Percentiles rank a stretch among this genome's conserved stretches.
These are phyloP conservation scores for Gryon sp. DNA, from an alignment of 1,140 invertebrate genomes.

Conservation along the genomic window DNA sequence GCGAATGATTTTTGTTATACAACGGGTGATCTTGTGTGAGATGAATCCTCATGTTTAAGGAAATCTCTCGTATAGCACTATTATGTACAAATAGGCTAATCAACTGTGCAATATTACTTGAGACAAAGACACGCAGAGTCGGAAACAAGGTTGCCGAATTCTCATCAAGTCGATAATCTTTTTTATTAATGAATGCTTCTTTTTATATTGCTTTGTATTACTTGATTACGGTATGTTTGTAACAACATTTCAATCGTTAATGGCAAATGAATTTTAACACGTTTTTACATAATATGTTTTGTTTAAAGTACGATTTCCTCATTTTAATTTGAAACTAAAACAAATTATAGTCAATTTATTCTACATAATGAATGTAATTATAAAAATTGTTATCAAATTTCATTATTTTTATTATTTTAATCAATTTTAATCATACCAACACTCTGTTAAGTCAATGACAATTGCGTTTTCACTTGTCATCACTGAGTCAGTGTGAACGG, in stretches of 20 bases:
- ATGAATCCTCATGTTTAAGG: conserved; percentile 29
- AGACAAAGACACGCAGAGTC: conserved; percentile 26
- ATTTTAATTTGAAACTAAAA: too few relatives aligned
- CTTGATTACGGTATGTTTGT: neutral
- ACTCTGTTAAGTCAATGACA: too few relatives aligned
- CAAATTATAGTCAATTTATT: too few relatives aligned
- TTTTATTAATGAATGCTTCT: neutral
- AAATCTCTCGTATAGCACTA: conserved; percentile 52
- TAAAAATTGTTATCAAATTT: too few relatives aligned
- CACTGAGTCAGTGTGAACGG: too few relatives aligned
- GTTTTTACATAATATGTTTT: neutral
- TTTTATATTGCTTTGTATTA: neutral
- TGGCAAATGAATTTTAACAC: too few relatives aligned
- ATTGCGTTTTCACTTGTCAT: too few relatives aligned
- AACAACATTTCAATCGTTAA: too few relatives aligned
- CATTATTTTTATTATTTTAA: too few relatives aligned
- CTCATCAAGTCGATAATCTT: conserved; percentile 4
- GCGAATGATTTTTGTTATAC: conserved; percentile 43
- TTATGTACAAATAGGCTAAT: conserved; percentile 57
- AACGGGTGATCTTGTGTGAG: conserved; percentile 32
- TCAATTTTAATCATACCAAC: too few relatives aligned
- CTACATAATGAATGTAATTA: too few relatives aligned
- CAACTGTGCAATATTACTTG: conserved; percentile 49
- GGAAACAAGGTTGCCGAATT: conserved; percentile 37
- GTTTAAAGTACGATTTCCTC: conserved; percentile 5